Percentiles rank a stretch among this genome's conserved stretches.
phyloP scores from a whole-genome alignment of 2,113 vertebrate genomes.

The Cyprinodon variegatus region DNA sequence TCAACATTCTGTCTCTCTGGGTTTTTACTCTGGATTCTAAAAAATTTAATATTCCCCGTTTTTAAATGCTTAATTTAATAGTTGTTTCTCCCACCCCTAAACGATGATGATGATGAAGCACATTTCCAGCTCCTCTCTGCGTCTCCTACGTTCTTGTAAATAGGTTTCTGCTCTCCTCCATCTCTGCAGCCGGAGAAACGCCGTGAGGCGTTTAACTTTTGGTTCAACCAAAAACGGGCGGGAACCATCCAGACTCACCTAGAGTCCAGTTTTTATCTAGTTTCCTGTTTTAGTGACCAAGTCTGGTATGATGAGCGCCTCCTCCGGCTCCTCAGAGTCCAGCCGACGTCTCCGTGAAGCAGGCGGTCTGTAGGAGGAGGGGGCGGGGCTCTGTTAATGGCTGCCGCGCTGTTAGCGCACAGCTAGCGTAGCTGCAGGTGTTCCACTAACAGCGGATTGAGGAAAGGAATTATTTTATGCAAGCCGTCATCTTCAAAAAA shows the following conservation, averaged over 20 bases:
- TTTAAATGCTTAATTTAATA: constrained; percentile 79
- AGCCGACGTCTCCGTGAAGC: too few relatives aligned
- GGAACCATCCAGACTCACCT: too few relatives aligned
- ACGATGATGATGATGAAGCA: constrained; percentile 69
- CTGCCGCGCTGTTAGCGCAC: neutral
- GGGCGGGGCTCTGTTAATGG: neutral
- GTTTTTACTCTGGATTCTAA: constrained; percentile 55
- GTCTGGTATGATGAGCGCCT: too few relatives aligned
- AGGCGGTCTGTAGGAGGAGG: too few relatives aligned
- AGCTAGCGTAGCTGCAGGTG: neutral
- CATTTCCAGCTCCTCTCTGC: constrained; percentile 68
- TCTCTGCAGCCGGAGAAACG: neutral
- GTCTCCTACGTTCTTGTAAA: constrained; percentile 74
- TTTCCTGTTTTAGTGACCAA: too few relatives aligned
- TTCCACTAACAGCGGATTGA: neutral
- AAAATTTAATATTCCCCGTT: constrained; percentile 59
- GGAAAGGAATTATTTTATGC: neutral
- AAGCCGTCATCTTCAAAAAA: neutral
- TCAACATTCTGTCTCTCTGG: constrained; percentile 22
- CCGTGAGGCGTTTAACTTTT: too few relatives aligned
- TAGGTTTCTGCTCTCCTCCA: constrained; percentile 45
- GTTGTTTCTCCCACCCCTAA: constrained; percentile 68
- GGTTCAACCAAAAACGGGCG: too few relatives aligned
- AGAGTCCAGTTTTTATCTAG: too few relatives aligned
- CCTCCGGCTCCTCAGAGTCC: too few relatives aligned